A percentile compares a stretch with the other conserved stretches of the same genome.
These are phyloP conservation scores for Brachyptera risi DNA, from an alignment of 2,888 invertebrate genomes.

Conservation along the genomic window DNA sequence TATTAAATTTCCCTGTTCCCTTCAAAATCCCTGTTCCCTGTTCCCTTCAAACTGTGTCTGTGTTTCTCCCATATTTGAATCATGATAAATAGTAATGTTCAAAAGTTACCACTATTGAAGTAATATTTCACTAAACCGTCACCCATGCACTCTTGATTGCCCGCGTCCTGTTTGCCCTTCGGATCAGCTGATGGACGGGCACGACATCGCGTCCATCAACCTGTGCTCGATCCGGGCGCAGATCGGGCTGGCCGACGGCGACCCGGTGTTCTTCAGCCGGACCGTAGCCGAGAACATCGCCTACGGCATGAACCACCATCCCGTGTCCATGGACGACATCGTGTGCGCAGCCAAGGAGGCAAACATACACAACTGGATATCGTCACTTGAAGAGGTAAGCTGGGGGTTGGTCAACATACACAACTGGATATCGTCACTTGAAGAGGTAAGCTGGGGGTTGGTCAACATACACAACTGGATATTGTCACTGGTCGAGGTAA, in stretches of 20 bases:
- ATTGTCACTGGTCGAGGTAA: not conserved
- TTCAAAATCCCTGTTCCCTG: too few relatives aligned
- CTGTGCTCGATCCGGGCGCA: constrained; percentile 46
- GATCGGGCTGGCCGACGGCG: constrained; percentile 55
- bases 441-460: not conserved
- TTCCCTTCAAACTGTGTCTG: too few relatives aligned
- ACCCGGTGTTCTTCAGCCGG: constrained; percentile 52
- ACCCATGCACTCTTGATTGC: too few relatives aligned
- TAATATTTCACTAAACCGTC: too few relatives aligned
- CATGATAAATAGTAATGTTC: too few relatives aligned
- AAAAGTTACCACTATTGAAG: too few relatives aligned
- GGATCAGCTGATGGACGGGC: constrained; percentile 39
- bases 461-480: constrained; percentile 51
- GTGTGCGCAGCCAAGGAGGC: constrained; percentile 44
- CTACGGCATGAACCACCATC: constrained; percentile 49
- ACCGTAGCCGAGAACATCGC: too few relatives aligned
- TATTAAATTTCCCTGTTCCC: too few relatives aligned
- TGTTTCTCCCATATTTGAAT: too few relatives aligned
- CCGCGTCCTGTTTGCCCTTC: too few relatives aligned
- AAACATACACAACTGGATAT: constrained; percentile 50
- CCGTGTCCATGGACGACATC: constrained; percentile 45
- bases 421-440: constrained; percentile 47
- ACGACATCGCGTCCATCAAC: constrained; percentile 45
- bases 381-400: not conserved
- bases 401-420: constrained; percentile 48